phyloP scores from a whole-genome alignment of 2,888 invertebrate genomes.

The Chrysolina oricalcia region DNA sequence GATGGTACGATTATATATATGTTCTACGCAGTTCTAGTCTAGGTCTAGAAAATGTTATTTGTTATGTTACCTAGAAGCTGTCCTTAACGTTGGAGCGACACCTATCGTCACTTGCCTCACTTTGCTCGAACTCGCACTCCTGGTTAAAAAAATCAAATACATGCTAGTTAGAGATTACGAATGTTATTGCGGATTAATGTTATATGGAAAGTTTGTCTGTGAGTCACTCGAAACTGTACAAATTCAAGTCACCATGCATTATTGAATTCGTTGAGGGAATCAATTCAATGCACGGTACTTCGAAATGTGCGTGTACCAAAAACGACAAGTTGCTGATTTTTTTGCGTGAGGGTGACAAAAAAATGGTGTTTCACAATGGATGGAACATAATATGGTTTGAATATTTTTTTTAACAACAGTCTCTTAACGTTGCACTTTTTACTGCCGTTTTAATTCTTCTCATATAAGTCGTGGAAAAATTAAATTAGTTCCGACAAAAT shows the following conservation, averaged over 20 bases:
- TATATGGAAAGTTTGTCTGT: background rate
- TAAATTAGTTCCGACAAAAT: too few species aligned
- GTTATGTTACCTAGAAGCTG: constrained; percentile 70
- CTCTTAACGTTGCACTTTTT: too few species aligned
- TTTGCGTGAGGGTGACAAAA: background rate
- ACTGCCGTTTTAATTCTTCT: too few species aligned
- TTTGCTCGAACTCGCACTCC: constrained; percentile 70
- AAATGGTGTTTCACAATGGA: background rate
- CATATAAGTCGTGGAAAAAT: too few species aligned
- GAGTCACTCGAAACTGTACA: background rate
- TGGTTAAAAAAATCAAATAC: constrained; percentile 66
- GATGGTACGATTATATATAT: background rate
- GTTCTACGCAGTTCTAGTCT: constrained; percentile 7
- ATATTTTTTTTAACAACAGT: too few species aligned
- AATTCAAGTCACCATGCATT: background rate
- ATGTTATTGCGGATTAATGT: constrained; percentile 13
- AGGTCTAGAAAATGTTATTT: constrained; percentile 18
- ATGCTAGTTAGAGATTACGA: constrained; percentile 64
- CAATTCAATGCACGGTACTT: background rate
- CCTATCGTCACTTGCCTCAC: constrained; percentile 69
- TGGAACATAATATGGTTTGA: background rate
- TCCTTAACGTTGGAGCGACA: constrained; percentile 71
- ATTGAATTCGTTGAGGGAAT: background rate
- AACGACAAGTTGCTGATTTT: too few species aligned
- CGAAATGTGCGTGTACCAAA: background rate